Evolutionary conservation across 2,113 vertebrate species (phyloP).

Genomic region (Noturus placidus): DNA sequence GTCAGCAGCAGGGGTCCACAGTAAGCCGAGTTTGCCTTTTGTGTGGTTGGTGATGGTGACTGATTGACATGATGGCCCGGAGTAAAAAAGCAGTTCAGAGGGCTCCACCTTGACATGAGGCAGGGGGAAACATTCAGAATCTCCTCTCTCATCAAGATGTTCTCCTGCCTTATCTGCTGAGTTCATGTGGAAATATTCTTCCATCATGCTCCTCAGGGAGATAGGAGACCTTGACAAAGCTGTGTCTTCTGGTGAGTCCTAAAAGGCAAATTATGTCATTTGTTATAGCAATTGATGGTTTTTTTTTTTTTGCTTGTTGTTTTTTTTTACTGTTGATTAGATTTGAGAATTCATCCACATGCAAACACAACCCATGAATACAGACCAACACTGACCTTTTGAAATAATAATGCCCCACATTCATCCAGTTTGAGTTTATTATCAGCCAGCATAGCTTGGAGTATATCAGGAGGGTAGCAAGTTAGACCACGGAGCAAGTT

Average conservation of each 20-base stretch:
- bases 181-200: constrained; percentile 71
- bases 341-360: neutral
- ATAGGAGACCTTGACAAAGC: constrained; percentile 9
- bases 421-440: constrained; percentile 67
- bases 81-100: constrained; percentile 78
- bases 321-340: neutral
- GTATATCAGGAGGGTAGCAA: constrained; percentile 74
- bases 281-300: neutral
- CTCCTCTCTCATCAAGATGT: neutral
- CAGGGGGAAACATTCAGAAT: neutral
- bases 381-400: constrained; percentile 37
- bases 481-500: constrained; percentile 74
- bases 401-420: constrained; percentile 65
- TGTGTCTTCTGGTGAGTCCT: constrained; percentile 11
- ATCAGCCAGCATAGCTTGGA: constrained; percentile 69
- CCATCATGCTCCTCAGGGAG: constrained; percentile 58
- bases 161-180: constrained; percentile 31
- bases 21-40: constrained; percentile 77
- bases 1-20: constrained; percentile 73
- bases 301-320: neutral
- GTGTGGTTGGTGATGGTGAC: constrained; percentile 86
- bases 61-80: constrained; percentile 59
- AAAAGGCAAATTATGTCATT: neutral
- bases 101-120: constrained; percentile 74
- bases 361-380: neutral